Conservation (phyloP, 2,113 vertebrate genomes). For the Epinephelus fuscoguttatus region DNA sequence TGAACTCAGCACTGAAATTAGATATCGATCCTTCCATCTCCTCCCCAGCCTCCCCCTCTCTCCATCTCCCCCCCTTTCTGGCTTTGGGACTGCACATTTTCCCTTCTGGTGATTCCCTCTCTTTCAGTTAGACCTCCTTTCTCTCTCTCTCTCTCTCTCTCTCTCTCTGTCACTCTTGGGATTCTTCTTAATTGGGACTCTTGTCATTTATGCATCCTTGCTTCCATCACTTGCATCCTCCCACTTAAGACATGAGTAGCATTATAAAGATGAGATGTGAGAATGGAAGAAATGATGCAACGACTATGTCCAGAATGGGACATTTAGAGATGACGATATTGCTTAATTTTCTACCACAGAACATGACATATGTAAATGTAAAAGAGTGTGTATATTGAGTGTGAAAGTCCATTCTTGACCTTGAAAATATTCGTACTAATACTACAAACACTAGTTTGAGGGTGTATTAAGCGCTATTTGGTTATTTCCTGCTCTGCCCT, state of each 20-base stretch:
- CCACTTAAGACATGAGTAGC: conserved; percentile 1
- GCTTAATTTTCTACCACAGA: not conserved
- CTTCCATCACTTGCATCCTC: conserved; percentile 13
- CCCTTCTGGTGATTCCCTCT: conserved; percentile 72
- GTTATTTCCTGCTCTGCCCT: too few species aligned
- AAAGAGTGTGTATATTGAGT: too few species aligned
- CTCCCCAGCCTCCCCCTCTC: conserved; percentile 35
- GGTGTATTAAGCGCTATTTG: too few species aligned
- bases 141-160: conserved; percentile 23
- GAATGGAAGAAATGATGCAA: not conserved
- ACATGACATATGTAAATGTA: not conserved
- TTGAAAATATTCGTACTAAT: too few species aligned
- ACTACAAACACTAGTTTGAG: too few species aligned
- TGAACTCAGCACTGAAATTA: conserved; percentile 86
- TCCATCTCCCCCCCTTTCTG: conserved; percentile 39
- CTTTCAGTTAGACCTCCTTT: conserved; percentile 52
- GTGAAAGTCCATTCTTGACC: too few species aligned
- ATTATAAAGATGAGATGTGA: not conserved
- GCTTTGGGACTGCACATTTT: conserved; percentile 69
- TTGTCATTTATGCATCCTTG: conserved; percentile 26
- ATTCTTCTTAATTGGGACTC: conserved; percentile 40
- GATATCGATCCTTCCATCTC: conserved; percentile 83
- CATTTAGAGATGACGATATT: not conserved
- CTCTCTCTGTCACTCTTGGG: conserved; percentile 42
- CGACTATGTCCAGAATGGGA: not conserved